Evolutionary conservation across 2,113 vertebrate species (phyloP), one percentile per base, ranked within the genome.

Genomic region (Emberiza fucata): DNA sequence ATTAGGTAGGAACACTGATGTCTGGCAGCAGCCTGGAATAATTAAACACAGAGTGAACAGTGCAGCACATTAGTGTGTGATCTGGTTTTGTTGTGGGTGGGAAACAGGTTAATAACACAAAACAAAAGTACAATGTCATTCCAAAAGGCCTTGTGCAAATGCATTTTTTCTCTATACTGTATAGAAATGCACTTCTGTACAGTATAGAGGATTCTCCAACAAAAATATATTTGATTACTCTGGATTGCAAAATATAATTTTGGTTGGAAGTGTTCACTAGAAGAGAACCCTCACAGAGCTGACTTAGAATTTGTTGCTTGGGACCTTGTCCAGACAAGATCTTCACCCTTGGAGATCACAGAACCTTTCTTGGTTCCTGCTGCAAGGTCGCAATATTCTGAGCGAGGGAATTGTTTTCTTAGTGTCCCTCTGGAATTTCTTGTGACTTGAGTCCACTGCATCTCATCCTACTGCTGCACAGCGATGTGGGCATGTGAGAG

Each of bases 1-100:
- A 99, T 98, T 97, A 99, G 94, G 95, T 98, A 98, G 78, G 98
- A 98, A 96, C 98, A 99, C 96, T 98, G 98, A 94, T 99, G 98
- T 90, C 98, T 98, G 86, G 98, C 98, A 68, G 98, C 98, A 87
- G 98, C 98, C 98, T 99, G 70, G 50, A 95, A 64, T 53, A 95
- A 64, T 96, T 79, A 93, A 94, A 95, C 37, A 85, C n/a, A 75
- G 65, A 94, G 66, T 56, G 88, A 72, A 61, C 80, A 80, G 29
- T 31, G 50, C 59, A 69, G 64, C 53, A 54, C 28, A 18, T 92
- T 37, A 92, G 45, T 2, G 2, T 40, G 35, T 25, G 35, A 90
- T 54, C 66, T 72, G 54, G 68, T 88, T 80, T 87, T 79, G 81
- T 42, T 72, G 73, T 0, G 8, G 65, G 65, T 88, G 45, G 42